Base-by-base conservation (phyloP, 1,140 invertebrate genomes). In the Kradibia gibbosae region DNA sequence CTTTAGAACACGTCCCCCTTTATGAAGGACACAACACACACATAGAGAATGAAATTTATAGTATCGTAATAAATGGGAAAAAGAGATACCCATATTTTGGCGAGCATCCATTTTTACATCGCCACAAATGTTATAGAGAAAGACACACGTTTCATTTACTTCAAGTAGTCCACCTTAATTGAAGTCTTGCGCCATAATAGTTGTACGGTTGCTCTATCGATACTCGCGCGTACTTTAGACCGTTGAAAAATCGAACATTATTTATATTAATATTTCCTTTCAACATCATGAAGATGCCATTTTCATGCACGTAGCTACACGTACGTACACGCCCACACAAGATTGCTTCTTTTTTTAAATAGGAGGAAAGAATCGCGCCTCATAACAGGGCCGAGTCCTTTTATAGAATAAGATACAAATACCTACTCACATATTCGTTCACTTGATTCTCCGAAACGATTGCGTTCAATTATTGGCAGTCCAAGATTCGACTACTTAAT, bases 211-310 rank as follows among this genome's bases (percentile, higher is more conserved):
- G 42, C 71, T 34, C 13, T 55, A 13, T 55, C 39, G 42, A 72
- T 2, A 25, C n/a, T 45, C 22, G 31, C 39, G 70, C 28, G 11
- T 25, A 8, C 45, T 67, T 77, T 74, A 74, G 70, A 82, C 74
- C 75, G 57, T 62, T 82, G 67, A 55, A 53, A 73, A 78, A 82
- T 82, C 81, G 76, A 82, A 82, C 81, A 78, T 82, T 25, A 76
- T 60, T 78, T 74, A 25, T 42, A 34, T 48, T 71, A 48, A 31
- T 31, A 8, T 34, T 34, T 62, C 0, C 0, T 60, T 42, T 73
- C 55, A 31, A 50, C 53, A 57, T 39, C 25, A 39, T 65, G 10
- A n/a, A 57, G 7, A 31, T 60, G 3, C 57, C 55, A 76, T 62
- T 48, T 70, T 34, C 22, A 42, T 17, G 50, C 10, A 60, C 22